phyloP scores from a whole-genome alignment of 2,797 vertebrate genomes.

The Pteronotus mesoamericanus region DNA sequence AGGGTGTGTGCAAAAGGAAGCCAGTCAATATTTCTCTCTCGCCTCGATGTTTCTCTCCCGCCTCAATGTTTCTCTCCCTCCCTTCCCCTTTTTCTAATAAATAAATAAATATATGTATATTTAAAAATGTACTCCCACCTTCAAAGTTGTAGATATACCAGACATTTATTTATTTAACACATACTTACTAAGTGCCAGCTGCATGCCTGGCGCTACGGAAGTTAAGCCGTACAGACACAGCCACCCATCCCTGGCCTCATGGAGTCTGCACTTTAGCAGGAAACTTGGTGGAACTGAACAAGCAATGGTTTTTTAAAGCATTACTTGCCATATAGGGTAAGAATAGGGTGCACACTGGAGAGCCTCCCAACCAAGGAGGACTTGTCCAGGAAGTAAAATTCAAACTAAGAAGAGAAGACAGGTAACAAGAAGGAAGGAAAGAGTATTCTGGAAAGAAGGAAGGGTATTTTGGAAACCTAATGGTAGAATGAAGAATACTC shows the following conservation, averaged over 20 bases:
- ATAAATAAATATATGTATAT: no score
- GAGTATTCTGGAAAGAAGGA: not conserved
- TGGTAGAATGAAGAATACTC: not conserved
- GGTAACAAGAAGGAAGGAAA: not conserved
- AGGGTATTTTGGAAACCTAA: not conserved
- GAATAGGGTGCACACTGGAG: not conserved
- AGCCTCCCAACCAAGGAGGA: not conserved
- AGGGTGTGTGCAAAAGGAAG: not conserved
- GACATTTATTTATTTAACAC: not conserved
- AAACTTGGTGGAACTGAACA: not conserved
- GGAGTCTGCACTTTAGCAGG: not conserved
- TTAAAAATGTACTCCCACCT: not conserved
- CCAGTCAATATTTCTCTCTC: not conserved
- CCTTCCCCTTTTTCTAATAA: no score
- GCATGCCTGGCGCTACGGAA: not conserved
- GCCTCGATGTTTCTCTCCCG: no score
- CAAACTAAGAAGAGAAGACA: not conserved
- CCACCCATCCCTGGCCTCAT: not conserved
- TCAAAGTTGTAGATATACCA: not conserved
- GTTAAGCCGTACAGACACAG: not conserved
- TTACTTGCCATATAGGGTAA: not conserved
- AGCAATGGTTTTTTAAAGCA: not conserved
- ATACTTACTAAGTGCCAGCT: not conserved
- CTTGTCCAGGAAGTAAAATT: not conserved
- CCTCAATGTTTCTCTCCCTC: not conserved